These are phyloP conservation scores for Sinocyclocheilus rhinocerous DNA, from an alignment of 2,113 vertebrate genomes.

Conservation along the genomic window DNA sequence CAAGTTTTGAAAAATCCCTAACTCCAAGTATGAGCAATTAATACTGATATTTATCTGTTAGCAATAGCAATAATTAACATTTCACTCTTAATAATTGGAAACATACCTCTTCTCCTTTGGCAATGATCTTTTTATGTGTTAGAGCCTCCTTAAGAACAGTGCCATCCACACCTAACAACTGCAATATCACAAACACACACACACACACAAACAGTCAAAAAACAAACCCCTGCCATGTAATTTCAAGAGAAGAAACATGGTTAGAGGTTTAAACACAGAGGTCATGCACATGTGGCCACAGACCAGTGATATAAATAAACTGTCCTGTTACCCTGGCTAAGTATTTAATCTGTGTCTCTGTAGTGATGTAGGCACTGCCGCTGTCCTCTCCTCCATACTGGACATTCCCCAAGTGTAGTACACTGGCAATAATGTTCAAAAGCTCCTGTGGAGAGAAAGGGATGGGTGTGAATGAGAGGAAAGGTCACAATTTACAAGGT, in stretches of 20 bases:
- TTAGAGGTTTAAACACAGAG: not conserved
- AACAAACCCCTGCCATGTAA: not conserved
- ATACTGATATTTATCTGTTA: constrained; percentile 14
- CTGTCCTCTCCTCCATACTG: constrained; percentile 89
- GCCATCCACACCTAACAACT: constrained; percentile 91
- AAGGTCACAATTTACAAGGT: not conserved
- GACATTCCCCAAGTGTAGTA: constrained; percentile 93
- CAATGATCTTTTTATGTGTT: constrained; percentile 95
- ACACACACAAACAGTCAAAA: not conserved
- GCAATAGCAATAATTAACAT: not conserved
- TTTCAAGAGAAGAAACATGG: not conserved
- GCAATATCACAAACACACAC: constrained; percentile 57
- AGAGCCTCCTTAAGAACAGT: constrained; percentile 85
- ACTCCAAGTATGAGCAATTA: not conserved
- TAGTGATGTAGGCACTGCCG: constrained; percentile 85
- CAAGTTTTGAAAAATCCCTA: not conserved
- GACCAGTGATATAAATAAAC: not conserved
- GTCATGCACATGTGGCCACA: not conserved
- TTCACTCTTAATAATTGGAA: constrained; percentile 39
- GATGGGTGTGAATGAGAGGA: not conserved
- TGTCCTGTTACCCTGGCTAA: constrained; percentile 83
- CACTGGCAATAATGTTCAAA: constrained; percentile 92
- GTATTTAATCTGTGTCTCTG: constrained; percentile 95
- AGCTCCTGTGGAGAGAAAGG: constrained; percentile 78
- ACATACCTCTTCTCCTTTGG: constrained; percentile 95